Evolutionary conservation across 2,888 invertebrate genomes (phyloP), one percentile per base, ranked within the genome.

Genomic region (Carcina quercana): DNA sequence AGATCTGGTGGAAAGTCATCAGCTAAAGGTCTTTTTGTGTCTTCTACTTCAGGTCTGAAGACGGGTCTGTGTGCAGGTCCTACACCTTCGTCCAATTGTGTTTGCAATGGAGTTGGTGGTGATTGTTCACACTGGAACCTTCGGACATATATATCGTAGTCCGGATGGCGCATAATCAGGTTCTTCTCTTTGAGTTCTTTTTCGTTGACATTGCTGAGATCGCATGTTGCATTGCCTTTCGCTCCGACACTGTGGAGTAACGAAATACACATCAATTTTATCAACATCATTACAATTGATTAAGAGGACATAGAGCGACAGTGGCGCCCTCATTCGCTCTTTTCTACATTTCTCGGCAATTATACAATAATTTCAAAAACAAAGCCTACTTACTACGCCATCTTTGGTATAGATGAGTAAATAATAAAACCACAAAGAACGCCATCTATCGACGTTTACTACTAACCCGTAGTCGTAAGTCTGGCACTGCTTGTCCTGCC

Each of bases 381-480:
- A 2, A 7, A 6, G 8, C 19, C 6, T 5, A 7, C 2, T 19
- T 2, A 19, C 2, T n/a, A 14, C 8, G 34, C 26, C 35, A 31
- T 25, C 31, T 35, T 12, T 25, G 7, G 5, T 19, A 7, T 5
- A 27, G 19, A 12, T 12, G 8, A n/a, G 2, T 13, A 3, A 8
- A 20, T 20, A 10, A n/a, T n/a, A 2, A 19, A 8, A 7, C 8
- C 6, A 8, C 6, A 1, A 19, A 4, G 10, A 24, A 3, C 24
- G 24, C 12, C 12, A n/a, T 24, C 24, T 24, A 3, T 11, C 5
- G 12, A 7, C 5, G 17, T 17, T 17, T 28, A 19, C 20, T 14
- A 63, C 75, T 74, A 48, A 89, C 89, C 89, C 89, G 48, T 89
- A 89, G 52, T 88, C 86, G 47, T 87, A 88, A 31, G 86, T 78